These are phyloP conservation scores for Natrix natrix DNA, from an alignment of 2,797 vertebrate genomes.

Conservation along the genomic window DNA sequence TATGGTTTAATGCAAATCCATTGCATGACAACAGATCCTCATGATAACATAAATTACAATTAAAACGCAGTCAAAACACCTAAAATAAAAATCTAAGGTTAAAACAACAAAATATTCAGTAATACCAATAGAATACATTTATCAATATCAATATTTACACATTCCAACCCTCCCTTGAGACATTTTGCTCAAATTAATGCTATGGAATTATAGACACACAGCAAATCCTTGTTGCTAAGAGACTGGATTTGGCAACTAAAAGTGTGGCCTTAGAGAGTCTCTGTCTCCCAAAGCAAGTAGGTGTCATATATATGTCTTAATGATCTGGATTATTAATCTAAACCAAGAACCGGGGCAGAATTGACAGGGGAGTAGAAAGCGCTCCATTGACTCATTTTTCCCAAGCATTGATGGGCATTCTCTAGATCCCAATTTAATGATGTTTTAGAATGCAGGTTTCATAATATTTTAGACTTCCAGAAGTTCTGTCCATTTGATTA, in stretches of 20 bases:
- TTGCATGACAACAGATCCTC: background rate
- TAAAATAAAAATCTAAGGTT: background rate
- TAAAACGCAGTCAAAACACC: background rate
- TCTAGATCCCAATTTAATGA: background rate
- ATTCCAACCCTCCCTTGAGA: background rate
- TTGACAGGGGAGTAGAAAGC: background rate
- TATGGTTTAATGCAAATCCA: background rate
- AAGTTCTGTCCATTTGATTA: background rate
- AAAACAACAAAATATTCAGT: background rate
- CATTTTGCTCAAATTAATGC: background rate
- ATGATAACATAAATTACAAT: background rate
- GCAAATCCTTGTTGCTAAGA: background rate
- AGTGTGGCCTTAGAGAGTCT: background rate
- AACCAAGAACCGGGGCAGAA: background rate
- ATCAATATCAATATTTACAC: background rate
- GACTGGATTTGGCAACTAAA: background rate
- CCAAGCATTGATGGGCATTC: background rate
- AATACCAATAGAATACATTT: background rate
- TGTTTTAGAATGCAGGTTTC: background rate
- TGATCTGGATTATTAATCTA: background rate
- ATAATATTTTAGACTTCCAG: background rate
- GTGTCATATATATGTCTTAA: background rate
- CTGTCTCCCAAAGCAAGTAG: background rate
- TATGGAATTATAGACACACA: background rate
- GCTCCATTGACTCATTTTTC: background rate